phyloP scores from a whole-genome alignment of 2,888 invertebrate species.

The Ommatoiulus sabulosus region DNA sequence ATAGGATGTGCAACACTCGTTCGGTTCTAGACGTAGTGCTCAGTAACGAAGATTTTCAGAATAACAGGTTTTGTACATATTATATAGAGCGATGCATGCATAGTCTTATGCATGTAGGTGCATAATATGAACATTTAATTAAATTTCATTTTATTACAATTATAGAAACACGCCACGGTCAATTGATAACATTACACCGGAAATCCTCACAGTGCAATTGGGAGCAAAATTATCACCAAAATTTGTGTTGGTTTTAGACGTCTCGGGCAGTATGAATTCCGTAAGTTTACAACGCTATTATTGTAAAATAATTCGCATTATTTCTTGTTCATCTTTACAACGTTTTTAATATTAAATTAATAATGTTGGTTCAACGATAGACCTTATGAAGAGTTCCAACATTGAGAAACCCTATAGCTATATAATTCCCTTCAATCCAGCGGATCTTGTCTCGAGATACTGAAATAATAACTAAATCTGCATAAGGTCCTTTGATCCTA shows the following conservation, averaged over 20 bases:
- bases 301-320: background rate
- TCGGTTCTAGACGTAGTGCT: background rate
- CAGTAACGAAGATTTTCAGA: slow-evolving; percentile 14
- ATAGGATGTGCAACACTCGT: slow-evolving; percentile 11
- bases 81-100: background rate
- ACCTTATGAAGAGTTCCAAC: no score
- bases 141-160: background rate
- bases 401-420: no score
- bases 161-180: background rate
- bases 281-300: background rate
- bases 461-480: no score
- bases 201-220: background rate
- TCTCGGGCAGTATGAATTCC: background rate
- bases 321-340: no score
- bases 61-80: background rate
- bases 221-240: background rate
- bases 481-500: no score
- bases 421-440: no score
- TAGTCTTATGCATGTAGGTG: no score
- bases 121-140: background rate
- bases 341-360: no score
- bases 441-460: no score
- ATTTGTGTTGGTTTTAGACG: slow-evolving; percentile 40
- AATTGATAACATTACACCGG: background rate
- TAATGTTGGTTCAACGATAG: no score